Percentiles rank a stretch among this genome's conserved stretches.
These are phyloP conservation scores for Tuta absoluta DNA, from an alignment of 2,888 invertebrate species.

Conservation along the genomic window DNA sequence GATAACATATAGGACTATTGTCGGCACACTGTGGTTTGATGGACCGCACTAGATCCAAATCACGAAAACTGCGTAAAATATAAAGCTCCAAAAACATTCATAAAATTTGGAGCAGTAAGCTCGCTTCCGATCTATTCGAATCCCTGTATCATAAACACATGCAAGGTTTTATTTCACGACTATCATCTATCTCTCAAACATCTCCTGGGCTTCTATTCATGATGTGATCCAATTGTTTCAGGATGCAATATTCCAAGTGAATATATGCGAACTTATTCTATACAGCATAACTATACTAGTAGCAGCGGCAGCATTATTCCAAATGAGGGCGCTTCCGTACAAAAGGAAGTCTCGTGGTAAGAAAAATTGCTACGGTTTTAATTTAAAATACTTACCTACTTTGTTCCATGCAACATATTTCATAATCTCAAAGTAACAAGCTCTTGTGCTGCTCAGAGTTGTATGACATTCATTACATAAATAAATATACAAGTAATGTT, in stretches of 20 bases:
- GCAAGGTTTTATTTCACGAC: not conserved
- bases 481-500: too few species aligned
- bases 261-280: constrained; percentile 87
- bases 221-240: constrained; percentile 43
- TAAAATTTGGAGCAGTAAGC: not conserved
- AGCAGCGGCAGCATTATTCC: constrained; percentile 83
- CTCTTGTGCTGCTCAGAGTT: not conserved
- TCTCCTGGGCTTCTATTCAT: not conserved
- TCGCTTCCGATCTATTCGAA: too few species aligned
- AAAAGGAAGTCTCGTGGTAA: constrained; percentile 81
- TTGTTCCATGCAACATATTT: not conserved
- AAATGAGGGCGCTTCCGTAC: constrained; percentile 86
- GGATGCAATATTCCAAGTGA: constrained; percentile 87
- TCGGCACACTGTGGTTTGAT: too few species aligned
- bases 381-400: constrained; percentile 11
- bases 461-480: too few species aligned
- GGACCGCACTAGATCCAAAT: too few species aligned
- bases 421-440: constrained; percentile 2
- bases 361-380: constrained; percentile 23
- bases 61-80: too few species aligned
- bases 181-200: not conserved
- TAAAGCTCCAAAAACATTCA: too few species aligned
- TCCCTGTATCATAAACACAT: too few species aligned
- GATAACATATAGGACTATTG: too few species aligned
- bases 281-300: constrained; percentile 85